Percentiles rank a stretch among this genome's conserved stretches.
phyloP scores from a whole-genome alignment of 2,113 vertebrate genomes.

The Trematocara zebra region DNA sequence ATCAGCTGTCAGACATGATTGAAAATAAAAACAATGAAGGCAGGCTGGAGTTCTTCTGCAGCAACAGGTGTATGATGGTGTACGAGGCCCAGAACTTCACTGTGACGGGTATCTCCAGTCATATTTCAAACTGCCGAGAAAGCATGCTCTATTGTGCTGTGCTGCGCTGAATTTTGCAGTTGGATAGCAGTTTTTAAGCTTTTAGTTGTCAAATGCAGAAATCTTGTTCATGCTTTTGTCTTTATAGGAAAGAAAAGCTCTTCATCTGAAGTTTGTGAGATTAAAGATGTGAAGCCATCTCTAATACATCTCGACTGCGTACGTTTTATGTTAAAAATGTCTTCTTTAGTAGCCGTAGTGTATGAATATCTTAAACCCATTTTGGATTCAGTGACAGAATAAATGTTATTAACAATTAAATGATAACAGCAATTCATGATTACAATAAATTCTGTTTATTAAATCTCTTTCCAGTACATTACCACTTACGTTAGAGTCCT shows the following conservation, averaged over 20 bases:
- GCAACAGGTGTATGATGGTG: constrained; percentile 42
- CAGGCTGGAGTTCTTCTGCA: constrained; percentile 43
- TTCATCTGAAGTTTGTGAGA: background rate
- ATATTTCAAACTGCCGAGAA: background rate
- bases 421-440: accelerated
- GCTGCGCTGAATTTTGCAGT: accelerated
- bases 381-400: background rate
- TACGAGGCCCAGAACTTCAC: background rate
- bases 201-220: background rate
- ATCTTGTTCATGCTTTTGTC: background rate
- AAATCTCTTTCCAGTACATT: background rate
- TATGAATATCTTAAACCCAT: accelerated
- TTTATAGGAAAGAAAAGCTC: background rate
- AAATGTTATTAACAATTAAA: background rate
- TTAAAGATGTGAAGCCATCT: background rate
- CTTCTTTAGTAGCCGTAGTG: accelerated
- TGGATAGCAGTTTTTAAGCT: background rate
- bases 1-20: constrained; percentile 43
- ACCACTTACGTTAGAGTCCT: background rate
- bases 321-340: background rate
- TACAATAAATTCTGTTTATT: accelerated
- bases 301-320: background rate
- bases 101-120: background rate
- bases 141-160: background rate
- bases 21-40: background rate